Base-by-base conservation (phyloP, 2,888 invertebrate species). In the Himalopsyche tibetana region DNA sequence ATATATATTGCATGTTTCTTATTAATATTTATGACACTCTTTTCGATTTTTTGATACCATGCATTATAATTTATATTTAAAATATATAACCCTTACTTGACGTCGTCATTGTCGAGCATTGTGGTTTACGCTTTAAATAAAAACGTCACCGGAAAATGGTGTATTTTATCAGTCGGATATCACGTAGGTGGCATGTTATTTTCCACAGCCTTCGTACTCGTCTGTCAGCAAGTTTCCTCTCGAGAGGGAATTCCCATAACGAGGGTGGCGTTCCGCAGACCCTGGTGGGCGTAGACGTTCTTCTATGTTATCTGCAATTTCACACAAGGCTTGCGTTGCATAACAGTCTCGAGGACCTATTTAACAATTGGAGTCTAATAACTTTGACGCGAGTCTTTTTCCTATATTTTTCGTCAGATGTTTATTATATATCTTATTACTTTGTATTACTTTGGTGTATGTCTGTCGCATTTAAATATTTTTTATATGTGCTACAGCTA, bases 221-320 rank as follows among this genome's bases (percentile, higher is more conserved):
- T 28, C 28, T 74, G 74, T 74, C 74, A 74, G 74, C 74, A 74
- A 74, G 36, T 74, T 36, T 15, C 38, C 74, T 74, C 74, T 11
- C 36, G 74, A 36, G 74, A 74, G 38, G 36, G 74, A 74, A 74
- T 74, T 74, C 74, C 74, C 74, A 74, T 74, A 74, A 74, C 74
- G 36, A 74, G 74, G 74, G 74, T 74, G 74, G 36, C 36, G 74
- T 74, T 74, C 36, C 36, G 15, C 51, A 74, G 36, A 74, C 36
- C 19, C 74, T 36, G 12, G 74, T 74, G 36, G 36, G 74, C 74
- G 74, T 74, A 12, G 15, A 36, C 74, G 74, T 36, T 74, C 15
- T 38, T 74, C 74, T 5, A 36, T 5, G 38, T 38, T 63, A 36
- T 74, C 74, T 74, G 12, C 74, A 74, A 74, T 36, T 36, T 74